Percentiles rank a stretch among this genome's conserved stretches.
phyloP scores from a whole-genome alignment of 1,140 invertebrate genomes.

The Choristoneura fumiferana region DNA sequence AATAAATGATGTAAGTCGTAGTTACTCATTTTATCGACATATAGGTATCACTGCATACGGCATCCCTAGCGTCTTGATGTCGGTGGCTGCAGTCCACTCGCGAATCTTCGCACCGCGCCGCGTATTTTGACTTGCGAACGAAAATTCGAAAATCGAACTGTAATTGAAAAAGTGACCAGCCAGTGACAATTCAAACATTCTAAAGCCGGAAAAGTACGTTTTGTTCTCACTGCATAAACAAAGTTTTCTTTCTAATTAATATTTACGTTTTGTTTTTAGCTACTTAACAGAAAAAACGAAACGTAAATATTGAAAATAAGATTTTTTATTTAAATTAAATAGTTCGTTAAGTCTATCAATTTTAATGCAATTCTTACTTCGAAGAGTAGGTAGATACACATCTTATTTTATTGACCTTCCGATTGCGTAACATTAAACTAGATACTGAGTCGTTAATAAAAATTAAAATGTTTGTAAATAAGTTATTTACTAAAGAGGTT shows the following conservation, averaged over 20 bases:
- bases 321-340: no score
- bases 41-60: slow-evolving; percentile 31
- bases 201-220: slow-evolving; percentile 10
- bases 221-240: no score
- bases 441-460: no score
- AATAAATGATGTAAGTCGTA: slow-evolving; percentile 24
- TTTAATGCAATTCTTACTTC: no score
- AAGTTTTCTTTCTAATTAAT: neutral
- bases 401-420: no score
- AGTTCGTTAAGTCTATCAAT: no score
- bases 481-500: slow-evolving; percentile 27
- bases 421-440: no score
- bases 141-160: slow-evolving; percentile 36
- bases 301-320: no score
- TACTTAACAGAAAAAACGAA: neutral
- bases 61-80: slow-evolving; percentile 34
- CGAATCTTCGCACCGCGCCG: slow-evolving; percentile 43
- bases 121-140: slow-evolving; percentile 41
- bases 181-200: slow-evolving; percentile 18
- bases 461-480: neutral
- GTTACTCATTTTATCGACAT: slow-evolving; percentile 31
- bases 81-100: slow-evolving; percentile 51
- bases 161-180: slow-evolving; percentile 28
- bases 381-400: no score
- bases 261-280: neutral